phyloP scores from a whole-genome alignment of 2,113 vertebrate species.

The Spilogale gracilis region DNA sequence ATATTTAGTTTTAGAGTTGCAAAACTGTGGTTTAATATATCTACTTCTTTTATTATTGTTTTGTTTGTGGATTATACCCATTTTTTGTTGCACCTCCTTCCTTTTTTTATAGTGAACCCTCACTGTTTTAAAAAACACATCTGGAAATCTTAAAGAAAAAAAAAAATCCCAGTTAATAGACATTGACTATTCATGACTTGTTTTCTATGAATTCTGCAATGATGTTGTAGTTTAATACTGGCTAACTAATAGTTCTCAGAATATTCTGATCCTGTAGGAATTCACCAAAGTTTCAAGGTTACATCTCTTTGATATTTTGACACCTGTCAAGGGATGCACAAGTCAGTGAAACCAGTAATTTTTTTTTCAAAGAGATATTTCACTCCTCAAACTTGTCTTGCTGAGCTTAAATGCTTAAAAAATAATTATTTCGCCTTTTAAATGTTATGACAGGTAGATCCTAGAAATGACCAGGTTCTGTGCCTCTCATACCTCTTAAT shows the following conservation, averaged over 20 bases:
- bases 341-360: neutral
- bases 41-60: neutral
- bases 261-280: conserved; percentile 58
- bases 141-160: neutral
- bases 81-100: neutral
- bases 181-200: conserved; percentile 12
- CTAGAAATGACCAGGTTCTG: neutral
- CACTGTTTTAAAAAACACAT: conserved; percentile 20
- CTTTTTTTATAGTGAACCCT: neutral
- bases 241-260: neutral
- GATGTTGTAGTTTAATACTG: neutral
- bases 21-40: neutral
- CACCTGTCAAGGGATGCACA: conserved; percentile 24
- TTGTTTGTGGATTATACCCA: neutral
- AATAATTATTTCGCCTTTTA: neutral
- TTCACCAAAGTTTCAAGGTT: neutral
- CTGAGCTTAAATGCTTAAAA: conserved; percentile 33
- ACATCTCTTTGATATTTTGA: conserved; percentile 24
- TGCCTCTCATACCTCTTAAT: neutral
- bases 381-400: conserved; percentile 22
- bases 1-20: conserved; percentile 1
- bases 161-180: neutral
- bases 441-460: neutral
- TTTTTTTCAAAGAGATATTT: neutral
- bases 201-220: conserved; percentile 56